Conservation (phyloP, 2,113 vertebrate genomes). For the Fregata magnificens region DNA sequence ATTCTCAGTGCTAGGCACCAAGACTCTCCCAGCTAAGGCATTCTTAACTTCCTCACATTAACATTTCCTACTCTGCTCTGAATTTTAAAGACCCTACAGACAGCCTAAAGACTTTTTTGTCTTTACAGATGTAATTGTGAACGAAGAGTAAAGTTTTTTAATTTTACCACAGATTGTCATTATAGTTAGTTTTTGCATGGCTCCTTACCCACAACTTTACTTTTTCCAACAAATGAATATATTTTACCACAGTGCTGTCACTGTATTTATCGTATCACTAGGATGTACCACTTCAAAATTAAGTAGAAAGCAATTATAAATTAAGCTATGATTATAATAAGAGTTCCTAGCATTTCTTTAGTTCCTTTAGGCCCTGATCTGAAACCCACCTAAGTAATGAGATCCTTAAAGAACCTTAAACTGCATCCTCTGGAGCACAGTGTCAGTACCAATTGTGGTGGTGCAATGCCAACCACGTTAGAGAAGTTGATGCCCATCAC, state of each 20-base stretch:
- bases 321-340: not conserved
- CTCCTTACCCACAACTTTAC: not conserved
- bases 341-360: not conserved
- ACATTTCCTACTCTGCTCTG: not conserved
- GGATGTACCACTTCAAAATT: not conserved
- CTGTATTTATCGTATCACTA: not conserved
- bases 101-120: not conserved
- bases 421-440: not conserved
- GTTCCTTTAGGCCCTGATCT: not conserved
- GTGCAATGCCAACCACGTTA: not conserved
- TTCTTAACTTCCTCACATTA: not conserved
- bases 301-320: not conserved
- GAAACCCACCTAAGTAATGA: not conserved
- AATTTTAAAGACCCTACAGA: not conserved
- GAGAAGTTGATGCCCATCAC: not conserved
- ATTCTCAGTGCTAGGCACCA: not conserved
- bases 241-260: not conserved
- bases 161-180: not conserved
- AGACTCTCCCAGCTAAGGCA: not conserved
- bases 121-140: not conserved
- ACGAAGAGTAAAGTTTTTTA: not conserved
- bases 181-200: not conserved
- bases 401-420: not conserved
- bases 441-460: not conserved
- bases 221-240: not conserved